Base-by-base conservation (phyloP, 1,140 invertebrate genomes). In the Philopotamus ludificatus region DNA sequence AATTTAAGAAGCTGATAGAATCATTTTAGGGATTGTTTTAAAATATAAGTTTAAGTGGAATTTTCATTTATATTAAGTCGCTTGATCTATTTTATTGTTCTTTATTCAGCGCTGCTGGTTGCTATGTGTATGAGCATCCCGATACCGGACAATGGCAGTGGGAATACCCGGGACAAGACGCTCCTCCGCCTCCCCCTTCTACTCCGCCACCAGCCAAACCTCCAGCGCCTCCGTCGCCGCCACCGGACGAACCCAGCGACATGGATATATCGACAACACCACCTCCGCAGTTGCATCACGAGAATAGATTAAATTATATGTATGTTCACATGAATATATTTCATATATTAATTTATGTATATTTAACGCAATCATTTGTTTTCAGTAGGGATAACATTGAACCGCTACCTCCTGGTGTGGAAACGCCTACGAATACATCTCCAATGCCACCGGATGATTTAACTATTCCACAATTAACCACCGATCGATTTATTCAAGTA, bases 201-300 rank as follows among this genome's bases (percentile, higher is more conserved):
- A 20, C 59, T 2, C 59, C 59, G 22, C 21, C 28, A 7, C 12
- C 28, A 9, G 39, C 28, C 34, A 45, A 45, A 18, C 59, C 59
- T 9, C 9, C 47, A 34, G 45, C 59, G n/a, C 49, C 59, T 2
- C 49, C 45, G 16, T 20, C 44, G 15, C 45, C 26, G 1, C 74
- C 74, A 1, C 70, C 71, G 1, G 55, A 68, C 70, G 58, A 73
- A 67, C 72, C 74, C 68, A 63, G 62, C 15, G 79, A 81, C 57
- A 81, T 81, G 79, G 79, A 81, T 28, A 81, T 81, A 23, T 75
- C 75, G 50, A 79, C 76, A 39, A 81, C 79, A 15, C 78, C 78
- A 15, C 78, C 77, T 1, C 77, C 76, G 53, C 72, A 53, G 7
- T 26, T 34, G n/a, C 57, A 26, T 41, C 54, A 39, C 10, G 54